A percentile compares a stretch with the other conserved stretches of the same genome.
Evolutionary conservation across 2,888 invertebrate genomes (phyloP).

Genomic region (Drosophila borealis): DNA sequence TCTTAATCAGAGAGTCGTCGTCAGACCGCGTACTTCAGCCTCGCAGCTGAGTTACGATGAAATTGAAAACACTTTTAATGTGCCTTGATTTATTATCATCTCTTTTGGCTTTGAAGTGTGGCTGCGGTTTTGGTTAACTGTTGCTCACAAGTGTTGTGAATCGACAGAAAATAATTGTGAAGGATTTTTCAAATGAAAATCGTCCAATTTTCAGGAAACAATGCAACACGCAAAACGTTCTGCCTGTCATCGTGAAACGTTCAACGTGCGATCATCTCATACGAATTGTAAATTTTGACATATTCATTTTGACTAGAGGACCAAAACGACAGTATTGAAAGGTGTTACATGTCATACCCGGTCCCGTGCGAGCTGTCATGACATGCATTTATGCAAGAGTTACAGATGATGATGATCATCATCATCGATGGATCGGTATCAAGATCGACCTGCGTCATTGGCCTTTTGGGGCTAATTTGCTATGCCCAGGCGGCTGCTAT

Average conservation of each 20-base stretch:
- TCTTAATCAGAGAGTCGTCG: slow-evolving; percentile 61
- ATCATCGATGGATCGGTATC: slow-evolving; percentile 33
- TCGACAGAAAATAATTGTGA: slow-evolving; percentile 59
- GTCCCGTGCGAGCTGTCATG: slow-evolving; percentile 62
- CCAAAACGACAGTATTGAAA: slow-evolving; percentile 61
- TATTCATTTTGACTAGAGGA: slow-evolving; percentile 71
- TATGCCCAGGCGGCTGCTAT: slow-evolving; percentile 71
- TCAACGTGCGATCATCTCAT: slow-evolving; percentile 53
- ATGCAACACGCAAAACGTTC: slow-evolving; percentile 44
- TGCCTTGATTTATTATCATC: slow-evolving; percentile 74
- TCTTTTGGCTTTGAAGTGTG: slow-evolving; percentile 41
- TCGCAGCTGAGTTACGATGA: slow-evolving; percentile 60
- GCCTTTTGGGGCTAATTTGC: slow-evolving; percentile 70
- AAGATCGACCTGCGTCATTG: slow-evolving; percentile 46
- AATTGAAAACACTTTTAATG: slow-evolving; percentile 77
- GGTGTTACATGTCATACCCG: slow-evolving; percentile 72
- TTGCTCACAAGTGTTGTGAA: slow-evolving; percentile 65
- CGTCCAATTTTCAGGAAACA: slow-evolving; percentile 35
- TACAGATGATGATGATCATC: slow-evolving; percentile 34
- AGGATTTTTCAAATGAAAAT: slow-evolving; percentile 70
- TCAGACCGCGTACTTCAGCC: slow-evolving; percentile 48
- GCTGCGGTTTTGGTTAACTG: slow-evolving; percentile 46
- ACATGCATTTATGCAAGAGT: slow-evolving; percentile 78
- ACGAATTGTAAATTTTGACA: slow-evolving; percentile 79
- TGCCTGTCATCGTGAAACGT: slow-evolving; percentile 54